Evolutionary conservation across 2,113 vertebrate species (phyloP), one percentile per base, ranked within the genome.

Genomic region (Oxyruncus cristatus): DNA sequence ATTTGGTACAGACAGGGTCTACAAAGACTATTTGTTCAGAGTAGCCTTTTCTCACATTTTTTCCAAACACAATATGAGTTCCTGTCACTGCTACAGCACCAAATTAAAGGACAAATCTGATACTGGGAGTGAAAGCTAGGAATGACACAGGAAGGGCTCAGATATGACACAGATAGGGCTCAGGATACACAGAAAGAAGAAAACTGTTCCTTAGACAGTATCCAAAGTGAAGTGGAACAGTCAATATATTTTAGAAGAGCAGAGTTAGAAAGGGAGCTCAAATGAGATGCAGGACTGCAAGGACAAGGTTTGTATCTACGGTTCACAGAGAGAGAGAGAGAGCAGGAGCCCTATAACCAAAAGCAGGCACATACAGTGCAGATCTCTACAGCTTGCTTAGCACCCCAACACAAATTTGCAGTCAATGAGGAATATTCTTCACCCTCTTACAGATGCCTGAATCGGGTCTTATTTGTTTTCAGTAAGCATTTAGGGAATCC

Each of bases 21-120:
- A 96, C 89, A 95, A 94, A 92, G 72, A 75, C 9, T 42, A 21
- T 41, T 95, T 97, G 91, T 96, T 97, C 89, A 94, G 91, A 87
- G 32, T 26, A 81, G 23, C 21, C 61, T 90, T 67, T 74, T 73
- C 35, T 75, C 56, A n/a, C 16, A 58, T 30, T 53, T 24, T 24
- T 89, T 7, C 35, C 66, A 77, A 62, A 75, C 46, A 76, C 9
- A 68, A 27, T 37, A 33, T 1, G 20, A 22, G n/a, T 6, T 73
- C 30, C 14, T 85, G 49, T 76, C 53, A 63, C 35, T 14, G 56
- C 32, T 74, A 67, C 0, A 80, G 19, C 39, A 83, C 30, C n/a
- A 71, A 90, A 76, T 71, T 47, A 71, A 94, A 83, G 14, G 18
- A 49, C n/a, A 61, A 52, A 70, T 53, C 12, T 21, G 28, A 70